Evolutionary conservation across 2,888 invertebrate species (phyloP).

Genomic region (Tolmerus cingulatus): DNA sequence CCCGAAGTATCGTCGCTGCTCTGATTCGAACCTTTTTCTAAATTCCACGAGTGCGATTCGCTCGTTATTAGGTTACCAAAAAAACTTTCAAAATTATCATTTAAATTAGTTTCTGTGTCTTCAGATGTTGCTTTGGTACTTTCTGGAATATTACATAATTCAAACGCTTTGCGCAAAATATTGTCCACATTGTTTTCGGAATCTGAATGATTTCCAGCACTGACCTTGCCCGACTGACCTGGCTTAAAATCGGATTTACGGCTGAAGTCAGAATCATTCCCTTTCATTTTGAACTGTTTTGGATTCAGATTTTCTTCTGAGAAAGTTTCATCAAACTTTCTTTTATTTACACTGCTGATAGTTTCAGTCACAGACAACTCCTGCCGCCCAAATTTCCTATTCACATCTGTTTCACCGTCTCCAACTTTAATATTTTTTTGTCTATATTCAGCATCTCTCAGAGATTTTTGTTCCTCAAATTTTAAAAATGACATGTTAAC

Average conservation of each 20-base stretch:
- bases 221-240: not conserved
- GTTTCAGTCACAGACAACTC: not conserved
- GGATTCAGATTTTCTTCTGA: not conserved
- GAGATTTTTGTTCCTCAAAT: not conserved
- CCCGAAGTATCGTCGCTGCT: not conserved
- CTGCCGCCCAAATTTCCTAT: not conserved
- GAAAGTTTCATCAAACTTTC: not conserved
- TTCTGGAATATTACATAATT: not conserved
- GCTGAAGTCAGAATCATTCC: not conserved
- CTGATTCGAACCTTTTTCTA: not conserved
- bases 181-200: not conserved
- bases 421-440: not conserved
- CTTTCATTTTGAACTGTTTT: not conserved
- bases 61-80: not conserved
- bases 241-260: not conserved
- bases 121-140: not conserved
- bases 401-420: not conserved
- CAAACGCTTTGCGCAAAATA: not conserved
- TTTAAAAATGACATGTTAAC: not conserved
- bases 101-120: not conserved
- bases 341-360: not conserved
- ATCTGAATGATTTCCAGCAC: not conserved
- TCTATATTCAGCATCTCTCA: not conserved
- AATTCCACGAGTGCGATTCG: not conserved
- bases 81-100: not conserved